Evolutionary conservation across 2,797 vertebrate genomes (phyloP).

Genomic region (Apodemus agrarius): DNA sequence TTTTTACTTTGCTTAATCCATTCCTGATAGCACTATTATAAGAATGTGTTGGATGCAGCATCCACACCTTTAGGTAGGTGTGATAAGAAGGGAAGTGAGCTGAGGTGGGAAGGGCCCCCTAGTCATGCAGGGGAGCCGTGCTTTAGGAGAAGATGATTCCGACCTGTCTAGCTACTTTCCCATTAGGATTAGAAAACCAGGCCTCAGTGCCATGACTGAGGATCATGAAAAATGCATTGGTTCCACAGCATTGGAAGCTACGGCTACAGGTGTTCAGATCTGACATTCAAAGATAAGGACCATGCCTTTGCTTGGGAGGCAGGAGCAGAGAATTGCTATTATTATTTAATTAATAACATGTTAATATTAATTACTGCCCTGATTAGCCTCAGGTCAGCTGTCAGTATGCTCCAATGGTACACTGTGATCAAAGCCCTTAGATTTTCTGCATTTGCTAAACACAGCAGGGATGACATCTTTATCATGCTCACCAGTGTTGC

Average conservation of each 20-base stretch:
- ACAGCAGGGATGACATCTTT: background rate
- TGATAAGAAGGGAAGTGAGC: background rate
- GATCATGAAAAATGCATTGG: background rate
- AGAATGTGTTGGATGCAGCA: background rate
- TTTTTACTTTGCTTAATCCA: background rate
- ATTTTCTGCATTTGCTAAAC: background rate
- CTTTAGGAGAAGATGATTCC: background rate
- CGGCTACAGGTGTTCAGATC: background rate
- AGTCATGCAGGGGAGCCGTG: background rate
- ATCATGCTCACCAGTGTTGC: background rate
- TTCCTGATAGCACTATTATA: background rate
- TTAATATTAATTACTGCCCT: background rate
- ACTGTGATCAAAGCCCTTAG: background rate
- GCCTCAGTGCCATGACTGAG: background rate
- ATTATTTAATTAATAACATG: background rate
- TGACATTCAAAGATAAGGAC: background rate
- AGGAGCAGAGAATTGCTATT: background rate
- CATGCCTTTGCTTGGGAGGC: no score
- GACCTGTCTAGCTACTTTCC: background rate
- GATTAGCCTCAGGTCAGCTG: background rate
- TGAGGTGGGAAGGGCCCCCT: background rate
- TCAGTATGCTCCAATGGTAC: background rate
- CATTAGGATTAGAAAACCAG: background rate
- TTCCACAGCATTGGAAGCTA: background rate
- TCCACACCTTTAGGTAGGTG: background rate